Evolutionary conservation across 2,888 invertebrate species (phyloP).

Genomic region (Anoplius nigerrimus): DNA sequence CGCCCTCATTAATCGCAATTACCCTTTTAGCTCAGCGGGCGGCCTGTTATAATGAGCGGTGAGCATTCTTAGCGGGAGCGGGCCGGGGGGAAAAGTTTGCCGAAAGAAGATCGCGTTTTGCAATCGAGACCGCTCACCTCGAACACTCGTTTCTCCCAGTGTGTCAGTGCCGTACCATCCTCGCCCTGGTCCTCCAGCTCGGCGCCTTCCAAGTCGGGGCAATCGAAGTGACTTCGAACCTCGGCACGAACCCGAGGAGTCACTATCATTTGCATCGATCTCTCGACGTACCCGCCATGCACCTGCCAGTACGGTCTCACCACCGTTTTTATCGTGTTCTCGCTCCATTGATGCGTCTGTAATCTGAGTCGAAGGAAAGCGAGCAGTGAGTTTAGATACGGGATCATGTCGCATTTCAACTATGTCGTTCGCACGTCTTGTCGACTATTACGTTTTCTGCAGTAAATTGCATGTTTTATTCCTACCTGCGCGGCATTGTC

Average conservation of each 20-base stretch:
- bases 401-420: neutral
- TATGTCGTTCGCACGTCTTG: too few relatives aligned
- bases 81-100: too few relatives aligned
- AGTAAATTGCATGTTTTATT: too few relatives aligned
- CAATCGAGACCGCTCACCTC: constrained; percentile 81
- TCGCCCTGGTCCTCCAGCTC: constrained; percentile 99
- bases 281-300: constrained; percentile 83
- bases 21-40: too few relatives aligned
- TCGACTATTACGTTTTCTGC: too few relatives aligned
- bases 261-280: constrained; percentile 90
- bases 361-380: constrained; percentile 77
- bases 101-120: too few relatives aligned
- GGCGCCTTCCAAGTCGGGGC: constrained; percentile 92
- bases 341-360: constrained; percentile 96
- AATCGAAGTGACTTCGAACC: constrained; percentile 92
- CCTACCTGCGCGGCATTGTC: too few relatives aligned
- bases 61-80: too few relatives aligned
- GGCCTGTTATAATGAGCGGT: too few relatives aligned
- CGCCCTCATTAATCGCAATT: too few relatives aligned
- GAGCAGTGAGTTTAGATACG: too few relatives aligned
- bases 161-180: constrained; percentile 96
- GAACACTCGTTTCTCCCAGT: constrained; percentile 99
- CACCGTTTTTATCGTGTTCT: constrained; percentile 88
- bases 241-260: constrained; percentile 93
- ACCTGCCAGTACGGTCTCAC: constrained; percentile 86